Conservation (phyloP, 1,140 invertebrate genomes). For the Anastrepha ludens region DNA sequence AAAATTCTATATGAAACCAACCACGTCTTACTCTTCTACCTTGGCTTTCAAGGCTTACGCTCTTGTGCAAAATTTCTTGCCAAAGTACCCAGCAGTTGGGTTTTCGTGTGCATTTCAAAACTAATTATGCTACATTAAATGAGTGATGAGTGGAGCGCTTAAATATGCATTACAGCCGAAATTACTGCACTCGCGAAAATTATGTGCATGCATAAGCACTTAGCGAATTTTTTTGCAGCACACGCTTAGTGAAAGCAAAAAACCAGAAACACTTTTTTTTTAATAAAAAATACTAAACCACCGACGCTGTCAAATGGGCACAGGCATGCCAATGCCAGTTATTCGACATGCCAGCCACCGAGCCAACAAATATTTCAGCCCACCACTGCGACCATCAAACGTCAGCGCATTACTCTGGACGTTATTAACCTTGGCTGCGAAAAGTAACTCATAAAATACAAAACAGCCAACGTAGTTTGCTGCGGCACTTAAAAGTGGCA, state of each 20-base stretch:
- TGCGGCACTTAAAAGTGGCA: conserved; percentile 29
- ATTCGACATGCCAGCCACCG: background rate
- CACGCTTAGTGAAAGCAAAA: background rate
- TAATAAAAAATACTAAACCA: background rate
- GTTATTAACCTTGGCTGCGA: conserved; percentile 33
- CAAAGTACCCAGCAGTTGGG: too few relatives aligned
- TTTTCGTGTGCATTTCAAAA: background rate
- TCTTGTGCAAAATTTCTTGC: background rate
- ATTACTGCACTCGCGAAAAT: conserved; percentile 42
- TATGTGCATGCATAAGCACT: conserved; percentile 31
- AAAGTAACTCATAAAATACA: conserved; percentile 13
- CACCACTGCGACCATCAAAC: background rate
- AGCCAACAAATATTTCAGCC: background rate
- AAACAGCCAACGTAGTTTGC: background rate
- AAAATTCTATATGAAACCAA: too few relatives aligned
- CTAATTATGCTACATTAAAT: conserved; percentile 40
- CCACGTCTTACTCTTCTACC: too few relatives aligned
- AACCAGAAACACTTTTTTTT: background rate
- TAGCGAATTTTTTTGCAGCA: background rate
- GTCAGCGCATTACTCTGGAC: background rate
- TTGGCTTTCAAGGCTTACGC: background rate
- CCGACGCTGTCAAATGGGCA: background rate
- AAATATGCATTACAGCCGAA: conserved; percentile 45
- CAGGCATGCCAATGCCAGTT: background rate
- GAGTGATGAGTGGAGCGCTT: conserved; percentile 22